Conservation (phyloP, 2,113 vertebrate species). For the Gobius niger region DNA sequence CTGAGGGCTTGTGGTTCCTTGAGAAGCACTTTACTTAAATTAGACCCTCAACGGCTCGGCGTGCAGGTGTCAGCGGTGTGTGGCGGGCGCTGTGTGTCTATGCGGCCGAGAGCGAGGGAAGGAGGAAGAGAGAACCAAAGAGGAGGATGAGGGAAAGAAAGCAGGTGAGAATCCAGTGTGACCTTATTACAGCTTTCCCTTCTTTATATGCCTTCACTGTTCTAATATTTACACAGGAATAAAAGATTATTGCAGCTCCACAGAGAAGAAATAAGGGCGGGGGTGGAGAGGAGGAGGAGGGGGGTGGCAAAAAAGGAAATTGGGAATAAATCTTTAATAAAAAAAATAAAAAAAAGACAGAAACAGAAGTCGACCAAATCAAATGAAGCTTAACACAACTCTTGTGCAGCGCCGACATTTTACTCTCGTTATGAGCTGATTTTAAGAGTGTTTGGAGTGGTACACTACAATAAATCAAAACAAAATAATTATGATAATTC, state of each 20-base stretch:
- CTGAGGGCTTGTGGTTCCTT: slow-evolving; percentile 70
- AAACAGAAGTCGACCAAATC: slow-evolving; percentile 1
- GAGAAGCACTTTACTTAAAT: slow-evolving; percentile 78
- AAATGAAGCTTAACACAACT: slow-evolving; percentile 4
- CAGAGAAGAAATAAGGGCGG: slow-evolving; percentile 48
- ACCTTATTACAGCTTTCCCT: slow-evolving; percentile 59
- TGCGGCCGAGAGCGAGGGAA: slow-evolving; percentile 27
- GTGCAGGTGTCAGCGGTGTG: slow-evolving; percentile 65
- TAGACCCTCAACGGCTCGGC: slow-evolving; percentile 71
- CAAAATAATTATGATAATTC: slow-evolving; percentile 5
- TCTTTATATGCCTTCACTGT: slow-evolving; percentile 62
- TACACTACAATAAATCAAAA: neutral
- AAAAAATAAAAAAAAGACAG: slow-evolving; percentile 24
- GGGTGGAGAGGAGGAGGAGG: slow-evolving; percentile 2
- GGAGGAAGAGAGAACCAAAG: neutral
- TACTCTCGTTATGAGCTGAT: neutral
- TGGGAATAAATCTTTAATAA: slow-evolving; percentile 9
- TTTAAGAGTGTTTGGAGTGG: neutral
- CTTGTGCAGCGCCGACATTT: neutral
- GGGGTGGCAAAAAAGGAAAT: slow-evolving; percentile 2
- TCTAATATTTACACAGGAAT: slow-evolving; percentile 69
- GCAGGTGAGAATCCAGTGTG: slow-evolving; percentile 63
- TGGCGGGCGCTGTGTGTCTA: slow-evolving; percentile 24
- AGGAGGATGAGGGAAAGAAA: slow-evolving; percentile 11
- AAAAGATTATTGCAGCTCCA: slow-evolving; percentile 63